Percentiles rank a stretch among this genome's conserved stretches.
Conservation (phyloP, 30 jellyfish, hydroid and myxozoan species). For the Catostylus mosaicus region DNA sequence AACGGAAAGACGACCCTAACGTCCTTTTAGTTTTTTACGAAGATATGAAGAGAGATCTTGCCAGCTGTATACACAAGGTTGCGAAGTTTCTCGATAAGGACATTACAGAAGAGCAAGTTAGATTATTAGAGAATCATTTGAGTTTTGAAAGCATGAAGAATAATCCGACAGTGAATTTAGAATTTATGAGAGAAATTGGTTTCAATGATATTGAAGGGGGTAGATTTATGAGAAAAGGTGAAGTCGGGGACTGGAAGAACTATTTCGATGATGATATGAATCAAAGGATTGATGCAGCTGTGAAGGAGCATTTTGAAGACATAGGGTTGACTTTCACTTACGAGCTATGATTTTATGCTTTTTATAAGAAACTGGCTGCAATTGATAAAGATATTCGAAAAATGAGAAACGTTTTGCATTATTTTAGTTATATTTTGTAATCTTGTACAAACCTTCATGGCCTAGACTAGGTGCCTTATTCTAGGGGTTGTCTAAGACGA, state of each 20-base stretch:
- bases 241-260: slow-evolving; percentile 51
- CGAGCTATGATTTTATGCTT: background rate
- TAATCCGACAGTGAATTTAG: slow-evolving; percentile 25
- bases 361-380: no score
- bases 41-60: slow-evolving; percentile 39
- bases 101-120: slow-evolving; percentile 16
- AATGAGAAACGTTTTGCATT: no score
- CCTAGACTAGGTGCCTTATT: no score
- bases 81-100: slow-evolving; percentile 18
- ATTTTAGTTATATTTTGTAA: no score
- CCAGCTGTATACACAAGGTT: slow-evolving; percentile 21
- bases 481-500: no score
- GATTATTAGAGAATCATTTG: slow-evolving; percentile 21
- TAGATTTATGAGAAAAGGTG: slow-evolving; percentile 33
- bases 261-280: slow-evolving; percentile 49
- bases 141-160: slow-evolving; percentile 37
- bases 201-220: slow-evolving; percentile 37
- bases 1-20: slow-evolving; percentile 38
- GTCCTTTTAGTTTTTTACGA: slow-evolving; percentile 30
- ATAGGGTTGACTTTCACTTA: slow-evolving; percentile 22
- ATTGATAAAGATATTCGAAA: no score
- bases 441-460: no score
- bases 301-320: slow-evolving; percentile 41
- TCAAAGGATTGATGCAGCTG: slow-evolving; percentile 32
- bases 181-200: slow-evolving; percentile 6